Evolutionary conservation across 30 jellyfish, hydroid and myxozoan genomes (phyloP).

Genomic region (Hydractinia symbiolongicarpus): DNA sequence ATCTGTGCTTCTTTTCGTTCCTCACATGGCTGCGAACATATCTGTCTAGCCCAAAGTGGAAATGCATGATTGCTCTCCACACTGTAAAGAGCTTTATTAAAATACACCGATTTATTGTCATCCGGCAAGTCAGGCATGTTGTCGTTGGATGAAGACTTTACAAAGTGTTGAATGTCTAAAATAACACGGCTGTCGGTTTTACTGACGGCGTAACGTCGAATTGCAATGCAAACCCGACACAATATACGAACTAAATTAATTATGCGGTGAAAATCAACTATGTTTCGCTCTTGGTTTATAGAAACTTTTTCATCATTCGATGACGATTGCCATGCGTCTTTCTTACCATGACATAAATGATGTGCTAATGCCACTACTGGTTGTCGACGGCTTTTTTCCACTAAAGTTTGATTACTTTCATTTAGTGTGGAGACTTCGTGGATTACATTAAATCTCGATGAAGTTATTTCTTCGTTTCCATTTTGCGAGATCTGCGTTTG

Average conservation of each 20-base stretch:
- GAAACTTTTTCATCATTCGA: too few relatives aligned
- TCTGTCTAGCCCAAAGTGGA: conserved; percentile 17
- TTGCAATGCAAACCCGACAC: conserved; percentile 15
- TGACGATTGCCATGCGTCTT: too few relatives aligned
- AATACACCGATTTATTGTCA: background rate
- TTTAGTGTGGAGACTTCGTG: too few relatives aligned
- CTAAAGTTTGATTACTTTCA: too few relatives aligned
- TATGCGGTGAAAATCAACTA: background rate
- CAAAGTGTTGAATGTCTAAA: conserved; percentile 5
- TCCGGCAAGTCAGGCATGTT: background rate
- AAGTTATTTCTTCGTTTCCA: too few relatives aligned
- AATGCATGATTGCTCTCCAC: conserved; percentile 14
- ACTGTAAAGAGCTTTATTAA: background rate
- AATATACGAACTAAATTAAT: background rate
- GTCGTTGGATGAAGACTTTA: background rate
- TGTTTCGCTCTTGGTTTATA: too few relatives aligned
- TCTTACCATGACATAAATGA: too few relatives aligned
- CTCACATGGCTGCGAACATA: background rate
- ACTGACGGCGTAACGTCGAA: conserved; percentile 24
- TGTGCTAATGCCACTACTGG: too few relatives aligned
- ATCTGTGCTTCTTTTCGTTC: background rate
- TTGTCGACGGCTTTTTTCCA: too few relatives aligned
- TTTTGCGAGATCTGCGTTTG: too few relatives aligned
- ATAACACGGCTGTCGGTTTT: conserved; percentile 22
- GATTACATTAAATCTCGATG: too few relatives aligned